Evolutionary conservation across 2,113 vertebrate species (phyloP), one percentile per base, ranked within the genome.

Genomic region (Oenanthe oenanthe): DNA sequence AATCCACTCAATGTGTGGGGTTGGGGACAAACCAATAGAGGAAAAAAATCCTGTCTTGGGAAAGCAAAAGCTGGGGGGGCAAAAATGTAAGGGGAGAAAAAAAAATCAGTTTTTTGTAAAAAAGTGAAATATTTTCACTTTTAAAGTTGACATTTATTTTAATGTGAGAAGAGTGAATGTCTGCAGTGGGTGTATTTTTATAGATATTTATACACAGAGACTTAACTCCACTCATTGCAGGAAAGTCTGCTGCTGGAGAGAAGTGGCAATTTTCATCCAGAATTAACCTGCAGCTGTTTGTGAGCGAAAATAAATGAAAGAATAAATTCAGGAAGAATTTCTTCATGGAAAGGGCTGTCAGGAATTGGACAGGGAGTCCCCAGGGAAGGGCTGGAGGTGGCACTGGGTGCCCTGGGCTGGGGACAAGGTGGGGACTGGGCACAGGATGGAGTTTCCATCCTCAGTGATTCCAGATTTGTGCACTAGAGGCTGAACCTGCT

Each of bases 281-380:
- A 40, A 3, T 36, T 6, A 0, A 24, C 4, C 45, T 18, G 7
- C 5, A 10, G 12, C 13, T 8, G 26, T 15, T 18, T 7, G 53
- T 13, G n/a, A 36, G 4, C 0, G 0, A n/a, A 10, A 40, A 67
- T 0, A 36, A 54, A 18, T 1, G 47, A 21, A 1, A 26, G 4
- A 54, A 48, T 26, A 36, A 48, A 56, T 32, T 18, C 25, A 34
- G 54, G 47, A 18, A 10, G 25, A 5, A 32, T 36, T 68, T 40
- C 20, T 34, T 4, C 14, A 2, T 9, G 22, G 51, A 16, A 36
- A 31, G 20, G 17, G 11, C 1, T 13, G 50, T 10, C 20, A 57
- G 75, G 70, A 17, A 3, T 2, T 54, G 77, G 6, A 4, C 45
- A 68, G 70, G 29, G n/a, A 34, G 32, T n/a, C 0, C 38, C 28